Base-by-base conservation (phyloP, 2,113 vertebrate species). In the Gnathonemus echidnorhynchus region DNA sequence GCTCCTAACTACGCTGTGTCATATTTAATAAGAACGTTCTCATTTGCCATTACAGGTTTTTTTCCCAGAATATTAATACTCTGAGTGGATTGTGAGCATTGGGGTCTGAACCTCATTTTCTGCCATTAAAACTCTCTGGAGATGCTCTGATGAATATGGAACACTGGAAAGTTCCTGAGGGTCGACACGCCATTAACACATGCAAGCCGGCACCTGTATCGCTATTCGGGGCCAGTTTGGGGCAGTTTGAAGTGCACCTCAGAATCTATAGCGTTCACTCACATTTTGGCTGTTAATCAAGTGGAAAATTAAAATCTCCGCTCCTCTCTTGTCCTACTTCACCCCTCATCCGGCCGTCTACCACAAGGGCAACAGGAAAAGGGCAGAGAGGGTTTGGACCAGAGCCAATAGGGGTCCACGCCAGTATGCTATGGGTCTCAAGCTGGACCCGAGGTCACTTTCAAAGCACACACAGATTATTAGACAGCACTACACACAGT, bases 251-350 rank as follows among this genome's bases (percentile, higher is more conserved):
- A 80, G 74, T 80, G n/a, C 27, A 70, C n/a, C 62, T 70, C 62
- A 2, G 62, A 31, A 70, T 13, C 62, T 31, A 91, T 92, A 92
- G 93, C 94, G 91, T 70, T 90, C 91, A 92, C 91, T 93, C 91
- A 91, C 92, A 94, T 94, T 92, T 93, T 86, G 93, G 92, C 91
- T 91, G 92, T 93, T 95, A 95, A 95, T 95, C 95, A 95, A 94
- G 95, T 93, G 91, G 94, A 95, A 95, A 96, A 95, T 96, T 94
- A 95, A 95, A 39, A 80, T 80, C 35, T 42, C 74, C 35, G 6
- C 35, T 42, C 13, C 13, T 1, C 35, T 80, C 19, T 80, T 42
- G 74, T 80, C 35, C 17, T 80, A 31, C 13, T 24, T 35, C n/a
- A 56, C 58, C 19, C 24, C 89, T 87, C 52, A 85, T 77, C 10